Conservation (phyloP, 1,140 invertebrate genomes). For the silkworm (Bombyx mori) region DNA sequence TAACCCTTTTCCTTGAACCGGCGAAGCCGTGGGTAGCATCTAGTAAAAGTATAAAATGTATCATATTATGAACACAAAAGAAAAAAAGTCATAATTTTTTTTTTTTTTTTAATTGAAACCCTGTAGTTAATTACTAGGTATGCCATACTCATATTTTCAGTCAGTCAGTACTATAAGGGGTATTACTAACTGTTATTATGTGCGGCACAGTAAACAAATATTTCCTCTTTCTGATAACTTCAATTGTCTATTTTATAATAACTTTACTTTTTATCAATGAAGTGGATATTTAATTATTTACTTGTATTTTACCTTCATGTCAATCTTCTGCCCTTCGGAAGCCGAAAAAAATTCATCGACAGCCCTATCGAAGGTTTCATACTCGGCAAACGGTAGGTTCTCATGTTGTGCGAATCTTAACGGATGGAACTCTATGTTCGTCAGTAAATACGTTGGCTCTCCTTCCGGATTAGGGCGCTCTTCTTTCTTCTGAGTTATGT, state of each 20-base stretch:
- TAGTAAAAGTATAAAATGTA: too few species aligned
- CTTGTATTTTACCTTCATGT: conserved; percentile 77
- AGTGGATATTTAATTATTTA: not conserved
- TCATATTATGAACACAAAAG: too few species aligned
- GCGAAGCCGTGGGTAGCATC: too few species aligned
- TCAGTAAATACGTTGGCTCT: conserved; percentile 76
- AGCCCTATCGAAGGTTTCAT: conserved; percentile 87
- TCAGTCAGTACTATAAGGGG: too few species aligned
- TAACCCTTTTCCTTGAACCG: too few species aligned
- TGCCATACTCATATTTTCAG: too few species aligned
- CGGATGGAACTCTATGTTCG: conserved; percentile 95
- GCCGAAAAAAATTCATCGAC: conserved; percentile 98
- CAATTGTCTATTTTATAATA: not conserved
- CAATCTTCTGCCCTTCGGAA: conserved; percentile 95
- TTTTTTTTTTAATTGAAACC: too few species aligned
- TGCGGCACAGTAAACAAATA: too few species aligned
- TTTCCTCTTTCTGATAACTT: too few species aligned
- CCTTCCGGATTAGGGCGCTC: conserved; percentile 76
- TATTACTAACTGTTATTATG: too few species aligned
- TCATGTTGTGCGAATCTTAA: conserved; percentile 82
- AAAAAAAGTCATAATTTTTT: too few species aligned
- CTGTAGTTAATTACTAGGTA: too few species aligned
- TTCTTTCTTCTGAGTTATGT: conserved; percentile 90
- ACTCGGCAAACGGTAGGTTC: conserved; percentile 75
- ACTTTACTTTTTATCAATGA: not conserved